A percentile compares a stretch with the other conserved stretches of the same genome.
Conservation (phyloP, 2,113 vertebrate species). For the Apaloderma vittatum region DNA sequence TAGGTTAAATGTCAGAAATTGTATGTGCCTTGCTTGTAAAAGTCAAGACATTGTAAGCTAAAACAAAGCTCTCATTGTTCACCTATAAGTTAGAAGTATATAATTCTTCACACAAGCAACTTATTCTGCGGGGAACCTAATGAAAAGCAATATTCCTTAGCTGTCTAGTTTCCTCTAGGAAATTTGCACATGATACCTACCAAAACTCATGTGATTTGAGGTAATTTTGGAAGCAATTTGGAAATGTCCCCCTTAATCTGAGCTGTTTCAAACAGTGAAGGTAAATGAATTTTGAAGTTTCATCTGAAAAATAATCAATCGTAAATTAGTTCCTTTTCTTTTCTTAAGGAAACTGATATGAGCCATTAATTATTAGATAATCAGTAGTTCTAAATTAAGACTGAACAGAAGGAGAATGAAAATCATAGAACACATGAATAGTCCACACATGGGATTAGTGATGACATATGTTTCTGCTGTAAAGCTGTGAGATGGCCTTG, state of each 20-base stretch:
- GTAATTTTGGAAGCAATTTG: not conserved
- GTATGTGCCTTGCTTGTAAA: not conserved
- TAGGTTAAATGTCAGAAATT: not conserved
- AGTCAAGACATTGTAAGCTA: not conserved
- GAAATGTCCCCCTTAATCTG: not conserved
- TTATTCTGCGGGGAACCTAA: not conserved
- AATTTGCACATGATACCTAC: not conserved
- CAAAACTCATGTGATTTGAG: not conserved
- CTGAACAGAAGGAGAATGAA: not conserved
- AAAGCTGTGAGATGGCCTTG: not conserved
- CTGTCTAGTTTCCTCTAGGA: not conserved
- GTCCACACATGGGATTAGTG: not conserved
- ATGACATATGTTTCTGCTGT: not conserved
- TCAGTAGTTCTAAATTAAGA: not conserved
- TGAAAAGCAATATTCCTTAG: not conserved
- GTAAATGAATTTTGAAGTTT: not conserved
- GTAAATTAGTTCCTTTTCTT: not conserved
- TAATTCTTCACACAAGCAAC: not conserved
- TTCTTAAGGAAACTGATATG: not conserved
- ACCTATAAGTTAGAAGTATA: not conserved
- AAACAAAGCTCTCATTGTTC: not conserved
- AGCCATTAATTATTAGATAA: not conserved
- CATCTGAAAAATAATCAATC: not conserved
- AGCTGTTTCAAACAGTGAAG: not conserved
- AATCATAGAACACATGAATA: not conserved